Evolutionary conservation across 2,888 invertebrate genomes (phyloP).

Genomic region (Exocentrus adspersus): DNA sequence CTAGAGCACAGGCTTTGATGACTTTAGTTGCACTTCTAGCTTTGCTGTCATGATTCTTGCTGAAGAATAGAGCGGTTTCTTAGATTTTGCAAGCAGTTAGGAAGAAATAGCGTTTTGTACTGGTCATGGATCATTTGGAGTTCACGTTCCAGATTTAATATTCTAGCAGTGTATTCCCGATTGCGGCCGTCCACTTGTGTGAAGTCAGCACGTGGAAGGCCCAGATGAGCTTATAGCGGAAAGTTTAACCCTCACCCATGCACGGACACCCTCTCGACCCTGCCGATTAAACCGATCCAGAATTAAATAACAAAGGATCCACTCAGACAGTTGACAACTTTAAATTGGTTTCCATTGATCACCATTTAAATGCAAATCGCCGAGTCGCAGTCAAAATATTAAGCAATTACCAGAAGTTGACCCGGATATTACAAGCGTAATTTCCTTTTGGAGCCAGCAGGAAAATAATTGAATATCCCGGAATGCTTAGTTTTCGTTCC

Average conservation of each 20-base stretch:
- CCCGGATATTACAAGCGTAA: constrained; percentile 38
- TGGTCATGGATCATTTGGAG: too few species aligned
- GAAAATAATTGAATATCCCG: not conserved
- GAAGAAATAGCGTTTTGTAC: too few species aligned
- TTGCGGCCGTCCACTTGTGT: constrained; percentile 51
- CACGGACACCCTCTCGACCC: constrained; percentile 48
- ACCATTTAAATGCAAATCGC: constrained; percentile 65
- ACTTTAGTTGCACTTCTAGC: too few species aligned
- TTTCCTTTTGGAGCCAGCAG: constrained; percentile 26
- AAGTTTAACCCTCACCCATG: constrained; percentile 37
- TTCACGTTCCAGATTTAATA: not conserved
- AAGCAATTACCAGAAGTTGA: constrained; percentile 59
- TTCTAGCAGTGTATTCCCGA: constrained; percentile 20
- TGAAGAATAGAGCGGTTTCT: too few species aligned
- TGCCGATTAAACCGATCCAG: constrained; percentile 60
- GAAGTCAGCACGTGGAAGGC: constrained; percentile 56
- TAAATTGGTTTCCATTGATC: constrained; percentile 64
- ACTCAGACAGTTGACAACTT: constrained; percentile 65
- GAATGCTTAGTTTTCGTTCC: constrained; percentile 8
- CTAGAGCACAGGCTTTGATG: too few species aligned
- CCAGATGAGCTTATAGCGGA: constrained; percentile 37
- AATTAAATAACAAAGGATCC: constrained; percentile 64
- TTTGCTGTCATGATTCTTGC: too few species aligned
- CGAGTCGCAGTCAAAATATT: constrained; percentile 64
- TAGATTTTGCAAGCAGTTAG: too few species aligned